Conservation (phyloP, 2,113 vertebrate species). For the Equus quagga region DNA sequence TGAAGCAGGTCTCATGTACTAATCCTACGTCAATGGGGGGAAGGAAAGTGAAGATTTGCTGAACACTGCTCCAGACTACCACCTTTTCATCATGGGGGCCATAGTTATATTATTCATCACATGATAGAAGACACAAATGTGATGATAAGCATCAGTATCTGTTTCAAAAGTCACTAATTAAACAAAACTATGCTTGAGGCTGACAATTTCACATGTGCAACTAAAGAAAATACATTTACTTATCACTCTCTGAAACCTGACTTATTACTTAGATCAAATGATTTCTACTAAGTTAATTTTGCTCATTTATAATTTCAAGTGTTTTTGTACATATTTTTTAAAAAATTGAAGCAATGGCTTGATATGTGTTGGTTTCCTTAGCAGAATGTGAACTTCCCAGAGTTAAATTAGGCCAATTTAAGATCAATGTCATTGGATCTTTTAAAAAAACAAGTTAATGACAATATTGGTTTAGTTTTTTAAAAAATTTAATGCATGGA, state of each 20-base stretch:
- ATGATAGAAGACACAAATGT: background rate
- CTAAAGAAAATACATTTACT: background rate
- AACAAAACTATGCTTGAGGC: background rate
- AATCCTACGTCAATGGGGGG: background rate
- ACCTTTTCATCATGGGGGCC: background rate
- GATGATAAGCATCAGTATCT: background rate
- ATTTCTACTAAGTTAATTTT: background rate
- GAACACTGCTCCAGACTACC: background rate
- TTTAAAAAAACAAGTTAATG: background rate
- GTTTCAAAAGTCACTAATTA: slow-evolving; percentile 14
- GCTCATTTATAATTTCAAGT: background rate
- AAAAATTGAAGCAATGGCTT: background rate
- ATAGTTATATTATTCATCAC: background rate
- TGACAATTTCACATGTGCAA: background rate
- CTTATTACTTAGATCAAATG: background rate
- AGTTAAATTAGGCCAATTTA: background rate
- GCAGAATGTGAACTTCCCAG: background rate
- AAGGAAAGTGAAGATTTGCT: background rate
- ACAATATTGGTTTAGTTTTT: background rate
- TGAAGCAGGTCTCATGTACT: background rate
- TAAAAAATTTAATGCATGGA: background rate
- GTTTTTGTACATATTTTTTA: background rate
- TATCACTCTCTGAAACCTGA: background rate
- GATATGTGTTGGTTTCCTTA: background rate
- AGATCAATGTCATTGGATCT: background rate